Base-by-base conservation (phyloP, 2,888 invertebrate species). In the Plebejus melissa region DNA sequence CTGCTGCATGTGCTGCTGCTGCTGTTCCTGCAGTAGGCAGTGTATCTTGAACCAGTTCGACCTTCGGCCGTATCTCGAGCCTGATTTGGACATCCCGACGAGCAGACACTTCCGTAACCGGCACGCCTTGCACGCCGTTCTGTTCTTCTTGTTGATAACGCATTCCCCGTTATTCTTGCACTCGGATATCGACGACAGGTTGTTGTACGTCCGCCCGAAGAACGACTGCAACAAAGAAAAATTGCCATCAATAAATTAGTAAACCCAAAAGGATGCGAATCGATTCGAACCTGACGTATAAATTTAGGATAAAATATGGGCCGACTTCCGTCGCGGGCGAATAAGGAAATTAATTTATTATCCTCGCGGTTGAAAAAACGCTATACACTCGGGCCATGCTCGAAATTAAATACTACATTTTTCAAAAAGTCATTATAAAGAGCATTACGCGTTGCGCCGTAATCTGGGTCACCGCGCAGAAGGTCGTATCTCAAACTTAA, bases 11-110 rank as follows among this genome's bases (percentile, higher is more conserved):
- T 96, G 95, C 75, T 93, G 93, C 76, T 95, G 95, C 79, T 96
- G 96, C 83, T 97, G 97, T 83, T 97, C 97, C 87, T 98, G 97
- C 1, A 98, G 94, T 1, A 98, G 94, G 84, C 98, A 98, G 86
- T 98, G 98, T 81, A 98, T 98, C 90, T 98, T 98, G 94, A 98
- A 98, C 98, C 98, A 98, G 90, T 98, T 98, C 74, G 98, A 98
- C 75, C 98, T 94, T 41, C 98, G 94, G 0, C 98, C 98, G 86
- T 98, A 98, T 75, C 98, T 95, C 0, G 98, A 98, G 13, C 98
- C 98, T 76, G 97, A 97, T 88, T 98, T 98, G 36, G 97, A 97
- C 98, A 98, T 98, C 76, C 98, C 98, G 69, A 98, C 98, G 79
- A 96, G 88, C 13, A 98, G 94, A 83, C 98, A 98, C 88, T 98